phyloP scores from a whole-genome alignment of 1,140 invertebrate species.

The Drosophila pseudoobscura region DNA sequence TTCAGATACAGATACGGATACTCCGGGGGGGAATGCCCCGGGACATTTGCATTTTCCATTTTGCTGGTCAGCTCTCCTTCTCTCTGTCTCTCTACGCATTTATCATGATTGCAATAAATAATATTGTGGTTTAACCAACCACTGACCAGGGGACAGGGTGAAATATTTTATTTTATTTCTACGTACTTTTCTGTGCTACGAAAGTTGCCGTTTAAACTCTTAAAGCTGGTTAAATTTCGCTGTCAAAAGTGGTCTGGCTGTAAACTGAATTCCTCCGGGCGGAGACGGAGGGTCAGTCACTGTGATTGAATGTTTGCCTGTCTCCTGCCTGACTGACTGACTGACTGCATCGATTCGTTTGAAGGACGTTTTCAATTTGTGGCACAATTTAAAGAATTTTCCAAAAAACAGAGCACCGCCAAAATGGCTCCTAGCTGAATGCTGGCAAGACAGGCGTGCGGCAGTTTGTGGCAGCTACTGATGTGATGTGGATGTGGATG shows the following conservation, averaged over 20 bases:
- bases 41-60: slow-evolving; percentile 63
- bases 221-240: slow-evolving; percentile 21
- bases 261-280: slow-evolving; percentile 10
- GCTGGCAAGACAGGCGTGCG: slow-evolving; percentile 22
- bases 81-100: slow-evolving; percentile 25
- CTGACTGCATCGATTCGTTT: slow-evolving; percentile 42
- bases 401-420: slow-evolving; percentile 30
- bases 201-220: slow-evolving; percentile 22
- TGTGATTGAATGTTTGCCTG: slow-evolving; percentile 41
- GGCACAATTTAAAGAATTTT: slow-evolving; percentile 63
- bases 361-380: slow-evolving; percentile 53
- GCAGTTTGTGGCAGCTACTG: slow-evolving; percentile 47
- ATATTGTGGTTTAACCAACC: slow-evolving; percentile 59
- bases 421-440: neutral
- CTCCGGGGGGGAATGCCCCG: slow-evolving; percentile 30
- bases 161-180: slow-evolving; percentile 13
- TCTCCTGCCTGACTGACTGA: slow-evolving; percentile 5
- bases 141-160: slow-evolving; percentile 13
- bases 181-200: neutral
- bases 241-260: slow-evolving; percentile 14
- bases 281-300: slow-evolving; percentile 6
- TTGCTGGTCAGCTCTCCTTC: slow-evolving; percentile 9
- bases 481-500: slow-evolving; percentile 14
- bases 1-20: slow-evolving; percentile 33
- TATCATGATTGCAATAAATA: slow-evolving; percentile 73